Percentiles rank a stretch among this genome's conserved stretches.
Conservation (phyloP, 2,888 invertebrate species). For the Xanthorhoe designata region DNA sequence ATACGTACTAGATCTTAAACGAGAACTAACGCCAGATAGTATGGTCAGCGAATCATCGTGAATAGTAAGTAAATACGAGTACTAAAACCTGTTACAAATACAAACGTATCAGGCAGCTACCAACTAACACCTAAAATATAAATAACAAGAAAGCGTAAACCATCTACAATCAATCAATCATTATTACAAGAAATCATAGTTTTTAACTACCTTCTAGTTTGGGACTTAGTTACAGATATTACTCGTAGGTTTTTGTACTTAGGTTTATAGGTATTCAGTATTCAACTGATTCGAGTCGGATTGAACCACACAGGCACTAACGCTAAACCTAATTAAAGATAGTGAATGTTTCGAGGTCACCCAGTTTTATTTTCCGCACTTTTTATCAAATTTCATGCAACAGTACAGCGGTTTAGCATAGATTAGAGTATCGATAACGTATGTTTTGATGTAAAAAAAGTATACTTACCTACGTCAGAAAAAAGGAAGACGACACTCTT, state of each 20-base stretch:
- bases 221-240: background rate
- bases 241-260: background rate
- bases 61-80: no score
- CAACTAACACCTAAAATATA: no score
- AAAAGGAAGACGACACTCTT: background rate
- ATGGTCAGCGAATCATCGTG: no score
- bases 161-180: background rate
- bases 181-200: background rate
- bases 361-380: constrained; percentile 49
- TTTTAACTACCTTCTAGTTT: background rate
- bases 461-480: background rate
- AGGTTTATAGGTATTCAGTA: background rate
- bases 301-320: constrained; percentile 27
- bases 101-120: no score
- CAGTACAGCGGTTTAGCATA: constrained; percentile 9
- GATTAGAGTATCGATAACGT: constrained; percentile 1
- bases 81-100: no score
- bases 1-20: no score
- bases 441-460: background rate
- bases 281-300: constrained; percentile 26
- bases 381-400: constrained; percentile 41
- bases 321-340: constrained; percentile 45
- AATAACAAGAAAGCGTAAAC: background rate
- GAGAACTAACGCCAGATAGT: no score
- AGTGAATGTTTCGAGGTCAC: constrained; percentile 56